phyloP scores from a whole-genome alignment of 2,797 vertebrate genomes.

The Notoglanidium macrostoma region DNA sequence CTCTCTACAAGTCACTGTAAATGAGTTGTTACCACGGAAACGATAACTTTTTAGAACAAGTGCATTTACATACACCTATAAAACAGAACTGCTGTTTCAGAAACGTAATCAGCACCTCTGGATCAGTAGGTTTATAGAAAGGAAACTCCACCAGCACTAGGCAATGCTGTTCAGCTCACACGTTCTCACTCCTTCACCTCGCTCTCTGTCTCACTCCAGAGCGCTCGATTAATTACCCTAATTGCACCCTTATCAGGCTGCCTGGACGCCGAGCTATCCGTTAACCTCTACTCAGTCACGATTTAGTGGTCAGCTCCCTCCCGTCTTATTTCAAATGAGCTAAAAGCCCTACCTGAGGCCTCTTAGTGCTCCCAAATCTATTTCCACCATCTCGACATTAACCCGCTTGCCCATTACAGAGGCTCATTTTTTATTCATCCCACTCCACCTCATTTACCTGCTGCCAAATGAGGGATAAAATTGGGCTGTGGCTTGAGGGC shows the following conservation, averaged over 20 bases:
- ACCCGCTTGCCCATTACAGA: constrained; percentile 74
- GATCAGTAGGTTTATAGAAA: neutral
- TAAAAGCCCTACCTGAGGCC: constrained; percentile 44
- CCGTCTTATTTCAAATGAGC: constrained; percentile 19
- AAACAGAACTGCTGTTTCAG: neutral
- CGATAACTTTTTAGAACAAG: neutral
- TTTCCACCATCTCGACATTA: constrained; percentile 59
- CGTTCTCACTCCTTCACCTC: constrained; percentile 2
- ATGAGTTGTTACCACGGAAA: neutral
- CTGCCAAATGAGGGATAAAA: constrained; percentile 70
- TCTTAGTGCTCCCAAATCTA: constrained; percentile 43
- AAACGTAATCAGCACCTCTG: neutral
- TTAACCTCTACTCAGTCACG: constrained; percentile 33
- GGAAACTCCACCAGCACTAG: neutral
- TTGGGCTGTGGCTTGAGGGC: constrained; percentile 58
- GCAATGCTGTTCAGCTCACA: neutral
- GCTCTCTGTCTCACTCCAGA: constrained; percentile 7
- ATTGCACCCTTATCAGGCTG: constrained; percentile 31
- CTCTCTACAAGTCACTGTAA: neutral
- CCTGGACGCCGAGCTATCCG: neutral
- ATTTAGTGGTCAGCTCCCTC: constrained; percentile 45
- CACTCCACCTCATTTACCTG: constrained; percentile 68
- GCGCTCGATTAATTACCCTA: constrained; percentile 27
- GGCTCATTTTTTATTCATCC: constrained; percentile 74
- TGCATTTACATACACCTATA: neutral